A percentile compares a stretch with the other conserved stretches of the same genome.
These are phyloP conservation scores for Colletes latitarsis DNA, from an alignment of 1,140 invertebrate species.

Conservation along the genomic window DNA sequence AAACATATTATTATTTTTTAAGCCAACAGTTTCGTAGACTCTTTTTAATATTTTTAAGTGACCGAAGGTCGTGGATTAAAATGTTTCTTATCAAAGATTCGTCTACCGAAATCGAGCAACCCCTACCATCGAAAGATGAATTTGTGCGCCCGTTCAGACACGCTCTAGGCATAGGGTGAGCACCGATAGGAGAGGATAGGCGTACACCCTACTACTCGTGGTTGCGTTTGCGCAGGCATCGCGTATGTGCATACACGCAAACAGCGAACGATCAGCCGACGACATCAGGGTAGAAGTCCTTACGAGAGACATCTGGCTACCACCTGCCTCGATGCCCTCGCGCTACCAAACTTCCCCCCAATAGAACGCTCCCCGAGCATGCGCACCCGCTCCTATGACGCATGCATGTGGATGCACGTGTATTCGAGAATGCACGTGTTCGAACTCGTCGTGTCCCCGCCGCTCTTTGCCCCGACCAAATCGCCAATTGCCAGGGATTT, in stretches of 20 bases:
- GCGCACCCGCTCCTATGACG: slow-evolving; percentile 63
- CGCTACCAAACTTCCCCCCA: slow-evolving; percentile 67
- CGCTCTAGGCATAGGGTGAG: slow-evolving; percentile 25
- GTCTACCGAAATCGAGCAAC: too few relatives aligned
- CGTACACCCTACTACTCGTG: neutral
- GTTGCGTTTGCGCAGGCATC: neutral
- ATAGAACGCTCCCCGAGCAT: slow-evolving; percentile 62
- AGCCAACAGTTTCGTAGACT: too few relatives aligned
- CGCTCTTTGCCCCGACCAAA: neutral
- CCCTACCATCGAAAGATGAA: slow-evolving; percentile 14
- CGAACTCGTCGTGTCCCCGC: neutral
- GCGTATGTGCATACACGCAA: slow-evolving; percentile 25
- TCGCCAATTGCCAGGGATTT: neutral
- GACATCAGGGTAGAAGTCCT: slow-evolving; percentile 73
- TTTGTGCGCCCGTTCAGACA: slow-evolving; percentile 27
- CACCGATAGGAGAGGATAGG: slow-evolving; percentile 10
- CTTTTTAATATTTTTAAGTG: too few relatives aligned
- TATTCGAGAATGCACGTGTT: slow-evolving; percentile 47
- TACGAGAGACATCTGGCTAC: slow-evolving; percentile 79
- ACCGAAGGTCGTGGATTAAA: too few relatives aligned
- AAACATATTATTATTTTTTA: too few relatives aligned
- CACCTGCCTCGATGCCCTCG: slow-evolving; percentile 79
- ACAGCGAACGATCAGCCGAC: slow-evolving; percentile 49
- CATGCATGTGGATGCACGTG: slow-evolving; percentile 46
- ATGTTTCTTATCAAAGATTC: too few relatives aligned